A percentile compares a stretch with the other conserved stretches of the same genome.
These are phyloP conservation scores for Lophura nycthemera DNA, from an alignment of 2,113 vertebrate genomes.

Conservation along the genomic window DNA sequence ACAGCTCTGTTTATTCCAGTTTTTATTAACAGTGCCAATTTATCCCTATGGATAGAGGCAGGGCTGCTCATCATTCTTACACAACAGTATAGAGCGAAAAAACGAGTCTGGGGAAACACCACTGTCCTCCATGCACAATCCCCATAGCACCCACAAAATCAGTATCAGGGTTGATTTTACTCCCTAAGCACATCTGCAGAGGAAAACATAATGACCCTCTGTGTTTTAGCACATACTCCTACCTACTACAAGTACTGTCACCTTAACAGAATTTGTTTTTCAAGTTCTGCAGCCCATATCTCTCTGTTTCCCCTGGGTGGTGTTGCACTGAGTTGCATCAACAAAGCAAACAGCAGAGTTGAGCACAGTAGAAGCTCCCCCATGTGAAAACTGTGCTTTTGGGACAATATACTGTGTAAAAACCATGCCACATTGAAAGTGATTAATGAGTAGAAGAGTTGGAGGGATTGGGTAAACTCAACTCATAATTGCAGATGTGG, in stretches of 20 bases:
- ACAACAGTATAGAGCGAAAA: background rate
- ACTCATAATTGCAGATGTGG: background rate
- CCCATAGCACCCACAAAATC: background rate
- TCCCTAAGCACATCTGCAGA: too few species aligned
- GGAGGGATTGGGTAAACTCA: background rate
- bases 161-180: background rate
- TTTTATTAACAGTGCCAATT: background rate
- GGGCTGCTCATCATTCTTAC: background rate
- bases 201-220: background rate
- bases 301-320: background rate
- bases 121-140: rapidly evolving
- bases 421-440: background rate
- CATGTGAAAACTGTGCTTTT: background rate
- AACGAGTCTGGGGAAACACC: background rate
- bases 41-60: background rate
- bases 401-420: background rate
- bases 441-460: background rate
- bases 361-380: background rate
- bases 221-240: background rate
- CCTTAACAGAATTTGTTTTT: background rate
- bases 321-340: background rate
- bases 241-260: background rate
- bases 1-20: background rate
- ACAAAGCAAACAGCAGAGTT: background rate
- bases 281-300: background rate